Evolutionary conservation across 2,113 vertebrate genomes (phyloP).

Genomic region (Psittacara wagleri): DNA sequence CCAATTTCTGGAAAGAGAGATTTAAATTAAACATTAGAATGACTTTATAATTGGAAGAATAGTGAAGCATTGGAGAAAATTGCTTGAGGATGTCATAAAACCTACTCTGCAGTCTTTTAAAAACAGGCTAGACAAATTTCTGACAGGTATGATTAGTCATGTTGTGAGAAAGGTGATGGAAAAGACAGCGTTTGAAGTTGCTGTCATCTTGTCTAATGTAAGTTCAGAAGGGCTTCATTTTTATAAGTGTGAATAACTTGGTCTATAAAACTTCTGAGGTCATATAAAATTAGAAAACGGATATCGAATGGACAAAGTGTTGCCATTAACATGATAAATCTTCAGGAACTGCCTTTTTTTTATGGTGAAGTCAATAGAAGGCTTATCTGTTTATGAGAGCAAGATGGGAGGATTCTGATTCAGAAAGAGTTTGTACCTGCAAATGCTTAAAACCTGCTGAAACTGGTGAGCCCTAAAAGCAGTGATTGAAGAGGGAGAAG

Average conservation of each 20-base stretch:
- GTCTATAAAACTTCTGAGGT: background rate
- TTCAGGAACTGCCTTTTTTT: background rate
- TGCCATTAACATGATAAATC: background rate
- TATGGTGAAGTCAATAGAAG: background rate
- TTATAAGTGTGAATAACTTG: background rate
- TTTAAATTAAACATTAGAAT: background rate
- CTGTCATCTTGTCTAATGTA: background rate
- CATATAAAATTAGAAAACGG: background rate
- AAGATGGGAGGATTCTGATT: background rate
- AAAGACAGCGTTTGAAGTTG: background rate
- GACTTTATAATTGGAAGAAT: background rate
- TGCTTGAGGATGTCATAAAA: background rate
- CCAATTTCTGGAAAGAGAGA: background rate
- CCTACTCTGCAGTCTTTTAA: background rate
- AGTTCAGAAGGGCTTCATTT: background rate
- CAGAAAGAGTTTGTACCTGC: background rate
- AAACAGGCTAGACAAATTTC: background rate
- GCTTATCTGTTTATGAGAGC: background rate
- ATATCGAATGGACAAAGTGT: background rate
- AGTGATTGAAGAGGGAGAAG: background rate
- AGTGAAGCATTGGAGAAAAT: background rate
- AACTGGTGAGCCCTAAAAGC: background rate
- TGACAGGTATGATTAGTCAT: background rate
- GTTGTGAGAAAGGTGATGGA: background rate
- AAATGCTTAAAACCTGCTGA: background rate